Evolutionary conservation across 2,888 invertebrate species (phyloP), one percentile per base, ranked within the genome.

Genomic region (Acanthosoma haemorrhoidale): DNA sequence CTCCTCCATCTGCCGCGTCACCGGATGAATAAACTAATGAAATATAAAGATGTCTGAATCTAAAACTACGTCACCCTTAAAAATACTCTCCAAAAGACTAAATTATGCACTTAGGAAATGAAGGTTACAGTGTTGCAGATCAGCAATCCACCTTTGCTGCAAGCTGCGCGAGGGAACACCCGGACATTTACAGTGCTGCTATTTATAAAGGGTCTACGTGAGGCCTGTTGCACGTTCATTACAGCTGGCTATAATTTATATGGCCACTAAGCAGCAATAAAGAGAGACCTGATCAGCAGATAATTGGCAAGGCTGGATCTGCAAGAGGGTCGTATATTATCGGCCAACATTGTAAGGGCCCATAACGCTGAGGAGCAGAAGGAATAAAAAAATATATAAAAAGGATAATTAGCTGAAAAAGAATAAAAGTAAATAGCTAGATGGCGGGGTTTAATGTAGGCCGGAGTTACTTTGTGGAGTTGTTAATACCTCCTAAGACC

Each of bases 401-500:
- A 51, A 51, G 51, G 51, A 51, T 51, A 51, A 51, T 51, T 51
- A 51, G 51, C 13, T n/a, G 2, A 51, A 51, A 51, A 51, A 51
- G 51, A 29, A 51, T 21, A 6, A n/a, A 25, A 51, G 51, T n/a
- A 51, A 51, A 25, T 25, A 51, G 25, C 13, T 21, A n/a, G 51
- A 51, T 25, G 8, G 51, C 25, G 25, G 25, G 51, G 4, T 41
- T 41, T 41, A 41, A 41, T 18, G 21, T 25, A 51, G n/a, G 11
- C 16, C 32, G 31, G 2, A 34, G 34, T 32, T 34, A 59, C 31
- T 34, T 34, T 41, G 64, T 29, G 31, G 41, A 64, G 39, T 64
- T 64, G 64, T 41, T 64, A 64, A 64, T 38, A 64, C 64, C 64
- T 64, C 25, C 64, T 64, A 64, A 64, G 64, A 64, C 64, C 64